Evolutionary conservation across 1,140 invertebrate species (phyloP), one percentile per base, ranked within the genome.

Genomic region (Brachionus rubens): DNA sequence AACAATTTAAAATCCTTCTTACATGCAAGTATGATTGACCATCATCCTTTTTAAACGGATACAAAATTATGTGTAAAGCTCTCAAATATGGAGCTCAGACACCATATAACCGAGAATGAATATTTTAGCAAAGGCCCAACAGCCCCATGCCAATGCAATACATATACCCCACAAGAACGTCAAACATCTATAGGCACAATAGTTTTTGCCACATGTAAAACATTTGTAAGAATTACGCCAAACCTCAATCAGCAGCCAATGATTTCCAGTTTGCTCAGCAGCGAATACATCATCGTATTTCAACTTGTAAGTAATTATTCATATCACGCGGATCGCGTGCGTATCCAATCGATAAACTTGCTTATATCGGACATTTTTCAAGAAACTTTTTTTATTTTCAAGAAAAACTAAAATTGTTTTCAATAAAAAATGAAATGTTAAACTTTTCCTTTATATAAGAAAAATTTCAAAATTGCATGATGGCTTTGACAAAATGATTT

Each of bases 21-120:
- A 72, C 68, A 19, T 30, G 43, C 46, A 41, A 72, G 68, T 21
- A 48, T 40, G 50, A 72, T 72, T 19, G 46, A 33, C 12, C 36
- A 50, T n/a, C n/a, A 9, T 50, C 50, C 19, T 72, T 72, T 16
- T 41, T 48, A 28, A 48, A 50, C 24, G 68, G 68, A 19, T 30
- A 50, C 2, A 72, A 36, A 10, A 72, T 19, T 1, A 72, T 50
- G 28, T 72, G 68, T 1, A 72, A 50, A 4, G 50, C 46, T 50
- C 68, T 16, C n/a, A 72, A 36, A 12, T 21, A 50, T 24, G 68
- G 68, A 9, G 68, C 50, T 19, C n/a, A 50, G 33, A 10, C 46
- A 72, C 68, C 68, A 76, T 26, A 76, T 67, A 24, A 65, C 21
- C 46, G 75, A 33, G 26, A 50, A 72, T 0, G 68, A 72, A n/a